phyloP scores from a whole-genome alignment of 2,888 invertebrate genomes.

The Aplocera efformata region DNA sequence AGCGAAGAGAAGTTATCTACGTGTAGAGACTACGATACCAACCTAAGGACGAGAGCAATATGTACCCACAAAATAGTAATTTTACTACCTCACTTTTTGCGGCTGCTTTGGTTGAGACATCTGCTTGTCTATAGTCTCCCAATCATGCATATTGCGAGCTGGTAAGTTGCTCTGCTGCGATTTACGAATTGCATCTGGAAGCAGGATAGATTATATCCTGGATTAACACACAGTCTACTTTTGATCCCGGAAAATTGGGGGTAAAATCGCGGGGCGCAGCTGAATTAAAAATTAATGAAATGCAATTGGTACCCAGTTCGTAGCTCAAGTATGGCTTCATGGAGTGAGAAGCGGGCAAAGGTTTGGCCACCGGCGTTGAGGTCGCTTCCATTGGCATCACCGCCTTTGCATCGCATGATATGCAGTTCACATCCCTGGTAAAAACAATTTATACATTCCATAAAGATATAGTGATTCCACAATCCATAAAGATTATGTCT shows the following conservation, averaged over 20 bases:
- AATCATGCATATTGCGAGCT: slow-evolving; percentile 72
- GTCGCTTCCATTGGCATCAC: slow-evolving; percentile 83
- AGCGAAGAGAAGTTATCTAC: no score
- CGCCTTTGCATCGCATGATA: slow-evolving; percentile 88
- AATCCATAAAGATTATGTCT: no score
- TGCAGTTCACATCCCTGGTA: slow-evolving; percentile 85
- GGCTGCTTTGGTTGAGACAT: slow-evolving; percentile 44
- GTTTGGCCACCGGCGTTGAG: slow-evolving; percentile 67
- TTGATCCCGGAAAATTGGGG: no score
- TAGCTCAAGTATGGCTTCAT: slow-evolving; percentile 87
- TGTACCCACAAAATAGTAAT: no score
- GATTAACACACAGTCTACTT: no score
- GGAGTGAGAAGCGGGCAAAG: slow-evolving; percentile 79
- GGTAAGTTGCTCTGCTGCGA: slow-evolving; percentile 55
- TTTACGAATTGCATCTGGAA: slow-evolving; percentile 65
- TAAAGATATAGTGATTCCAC: no score
- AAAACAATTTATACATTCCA: slow-evolving; percentile 4
- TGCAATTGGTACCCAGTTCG: slow-evolving; percentile 80
- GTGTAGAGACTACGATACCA: no score
- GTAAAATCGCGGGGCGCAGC: no score
- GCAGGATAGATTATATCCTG: no score
- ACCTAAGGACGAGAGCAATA: no score
- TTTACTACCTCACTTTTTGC: slow-evolving; percentile 60
- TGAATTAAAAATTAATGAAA: background rate
- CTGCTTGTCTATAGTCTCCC: slow-evolving; percentile 69